Evolutionary conservation across 2,797 vertebrate genomes (phyloP).

Genomic region (Sphenodon punctatus): DNA sequence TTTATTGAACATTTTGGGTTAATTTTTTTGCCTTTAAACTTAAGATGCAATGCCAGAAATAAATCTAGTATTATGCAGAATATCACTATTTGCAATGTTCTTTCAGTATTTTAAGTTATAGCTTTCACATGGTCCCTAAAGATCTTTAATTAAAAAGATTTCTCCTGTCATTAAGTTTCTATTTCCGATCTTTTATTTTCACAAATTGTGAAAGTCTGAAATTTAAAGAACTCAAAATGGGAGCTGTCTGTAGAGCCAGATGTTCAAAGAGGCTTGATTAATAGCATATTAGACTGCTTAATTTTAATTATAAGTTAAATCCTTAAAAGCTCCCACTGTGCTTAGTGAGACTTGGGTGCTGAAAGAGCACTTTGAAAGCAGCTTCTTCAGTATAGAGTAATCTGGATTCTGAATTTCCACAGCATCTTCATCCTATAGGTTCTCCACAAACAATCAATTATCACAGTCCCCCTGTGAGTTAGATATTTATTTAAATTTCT

Average conservation of each 20-base stretch:
- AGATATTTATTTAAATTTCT: no score
- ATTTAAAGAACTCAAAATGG: no score
- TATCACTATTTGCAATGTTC: not conserved
- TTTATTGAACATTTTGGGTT: no score
- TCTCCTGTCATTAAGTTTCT: not conserved
- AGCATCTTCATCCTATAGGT: no score
- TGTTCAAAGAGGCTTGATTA: not conserved
- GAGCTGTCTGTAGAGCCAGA: no score
- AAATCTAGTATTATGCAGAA: not conserved
- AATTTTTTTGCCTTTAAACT: not conserved
- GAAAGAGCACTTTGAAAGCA: no score
- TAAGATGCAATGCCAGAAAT: not conserved
- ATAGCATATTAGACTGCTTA: not conserved
- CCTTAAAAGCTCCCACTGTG: no score
- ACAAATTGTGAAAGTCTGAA: not conserved
- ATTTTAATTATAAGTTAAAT: not conserved
- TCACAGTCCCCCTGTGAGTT: no score
- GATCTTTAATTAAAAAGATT: conserved; percentile 15
- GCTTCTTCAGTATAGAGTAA: no score
- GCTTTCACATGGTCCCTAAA: not conserved
- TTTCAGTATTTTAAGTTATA: not conserved
- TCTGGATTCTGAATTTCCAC: no score
- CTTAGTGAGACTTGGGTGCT: no score
- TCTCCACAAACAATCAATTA: no score
- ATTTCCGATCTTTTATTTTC: not conserved